phyloP scores from a whole-genome alignment of 1,140 invertebrate species.

The Scylla paramamosain region DNA sequence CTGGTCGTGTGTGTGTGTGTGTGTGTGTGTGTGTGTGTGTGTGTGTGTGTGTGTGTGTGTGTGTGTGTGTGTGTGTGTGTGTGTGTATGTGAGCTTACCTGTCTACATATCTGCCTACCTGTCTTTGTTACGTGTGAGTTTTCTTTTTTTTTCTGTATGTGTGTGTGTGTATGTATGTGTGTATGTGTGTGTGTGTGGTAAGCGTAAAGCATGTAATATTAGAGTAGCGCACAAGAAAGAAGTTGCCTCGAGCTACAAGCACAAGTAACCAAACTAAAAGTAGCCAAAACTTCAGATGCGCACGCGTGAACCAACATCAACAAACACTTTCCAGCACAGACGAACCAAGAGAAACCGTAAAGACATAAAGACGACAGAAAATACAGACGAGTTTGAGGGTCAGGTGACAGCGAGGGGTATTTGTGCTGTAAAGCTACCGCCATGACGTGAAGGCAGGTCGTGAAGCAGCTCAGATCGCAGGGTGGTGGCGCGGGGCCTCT shows the following conservation, averaged over 20 bases:
- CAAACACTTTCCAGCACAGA: no score
- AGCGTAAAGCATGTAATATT: background rate
- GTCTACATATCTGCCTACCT: background rate
- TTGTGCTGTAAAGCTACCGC: background rate
- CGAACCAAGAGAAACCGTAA: no score
- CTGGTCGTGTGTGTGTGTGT: background rate
- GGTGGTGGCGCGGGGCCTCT: background rate
- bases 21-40: background rate
- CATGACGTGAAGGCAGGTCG: background rate
- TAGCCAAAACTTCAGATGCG: no score
- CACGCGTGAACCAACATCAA: no score
- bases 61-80: slow-evolving; percentile 2
- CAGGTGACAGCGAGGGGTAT: background rate
- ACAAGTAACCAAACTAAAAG: no score
- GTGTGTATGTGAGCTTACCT: background rate
- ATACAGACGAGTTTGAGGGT: no score
- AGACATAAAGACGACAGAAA: no score
- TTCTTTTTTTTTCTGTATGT: background rate
- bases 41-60: background rate
- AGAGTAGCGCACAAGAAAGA: no score
- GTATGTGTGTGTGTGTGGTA: background rate
- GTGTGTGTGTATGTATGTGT: background rate
- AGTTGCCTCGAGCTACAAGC: no score
- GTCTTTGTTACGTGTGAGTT: no score
- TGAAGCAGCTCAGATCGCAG: background rate